Base-by-base conservation (phyloP, 2,113 vertebrate genomes). In the Rutilus rutilus region DNA sequence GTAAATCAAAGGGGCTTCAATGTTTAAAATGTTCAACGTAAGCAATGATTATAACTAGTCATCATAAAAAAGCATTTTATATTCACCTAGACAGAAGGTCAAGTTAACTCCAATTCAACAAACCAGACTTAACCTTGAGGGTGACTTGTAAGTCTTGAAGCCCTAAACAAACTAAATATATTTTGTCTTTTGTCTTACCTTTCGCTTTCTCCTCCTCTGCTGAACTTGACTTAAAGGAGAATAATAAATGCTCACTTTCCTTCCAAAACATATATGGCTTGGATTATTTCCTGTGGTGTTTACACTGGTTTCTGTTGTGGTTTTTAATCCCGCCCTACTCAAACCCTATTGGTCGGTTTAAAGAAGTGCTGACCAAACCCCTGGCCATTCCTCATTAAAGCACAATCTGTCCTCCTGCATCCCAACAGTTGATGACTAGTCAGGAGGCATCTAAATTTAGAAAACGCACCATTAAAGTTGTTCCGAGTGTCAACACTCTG, bases 261-360 rank as follows among this genome's bases (percentile, higher is more conserved):
- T 71, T 74, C 36, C 21, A 59, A 39, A 60, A 79, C 52, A 19
- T 45, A 15, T 62, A 82, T 47, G 36, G 45, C 11, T 14, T 62
- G 12, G 1, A 67, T 27, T 45, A 42, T 47, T 79, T 62, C 78
- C 75, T 82, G 59, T 27, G 42, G n/a, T 15, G 25, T 50, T 80
- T 10, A 54, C 85, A 89, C 45, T 91, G 86, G 91, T 91, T 89
- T 30, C 59, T 71, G 84, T 90, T 91, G 89, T 85, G 83, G 71
- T 85, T 80, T 85, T 81, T 15, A 62, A 78, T 52, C 52, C 85
- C 78, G 52, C 76, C 81, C 69, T 81, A 14, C 19, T 77, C 1
- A 50, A 75, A 77, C 88, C 54, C 83, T 14, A 92, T 92, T 94
- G 93, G 92, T 36, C 80, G 71, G 84, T 86, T 78, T 27, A 33